These are phyloP conservation scores for Chloroceryle aenea DNA, from an alignment of 2,113 vertebrate species.

Conservation along the genomic window DNA sequence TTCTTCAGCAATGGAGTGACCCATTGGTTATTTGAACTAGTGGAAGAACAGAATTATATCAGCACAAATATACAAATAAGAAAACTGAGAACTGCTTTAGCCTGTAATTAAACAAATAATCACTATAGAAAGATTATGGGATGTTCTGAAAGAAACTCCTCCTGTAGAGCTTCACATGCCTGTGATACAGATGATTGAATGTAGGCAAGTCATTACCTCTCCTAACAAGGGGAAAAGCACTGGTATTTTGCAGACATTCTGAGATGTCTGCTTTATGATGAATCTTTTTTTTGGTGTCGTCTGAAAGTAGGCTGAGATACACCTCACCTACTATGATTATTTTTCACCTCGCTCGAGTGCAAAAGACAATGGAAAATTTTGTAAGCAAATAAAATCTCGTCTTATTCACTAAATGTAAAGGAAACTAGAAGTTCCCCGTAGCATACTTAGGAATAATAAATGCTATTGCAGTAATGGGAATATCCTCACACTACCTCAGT, in stretches of 20 bases:
- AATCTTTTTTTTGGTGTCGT: background rate
- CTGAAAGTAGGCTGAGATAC: background rate
- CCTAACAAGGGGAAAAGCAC: background rate
- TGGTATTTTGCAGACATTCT: background rate
- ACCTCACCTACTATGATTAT: background rate
- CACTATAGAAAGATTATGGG: background rate
- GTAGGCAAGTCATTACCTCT: background rate
- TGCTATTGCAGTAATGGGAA: background rate
- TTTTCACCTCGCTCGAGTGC: background rate
- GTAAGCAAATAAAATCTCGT: background rate
- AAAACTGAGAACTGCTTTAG: background rate
- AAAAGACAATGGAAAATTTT: background rate
- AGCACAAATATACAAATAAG: background rate
- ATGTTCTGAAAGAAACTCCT: background rate
- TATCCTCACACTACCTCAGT: background rate
- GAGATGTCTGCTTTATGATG: background rate
- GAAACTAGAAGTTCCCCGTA: background rate
- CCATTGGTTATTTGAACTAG: background rate
- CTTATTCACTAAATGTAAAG: background rate
- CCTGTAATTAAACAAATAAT: background rate
- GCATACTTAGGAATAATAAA: background rate
- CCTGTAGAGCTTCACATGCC: background rate
- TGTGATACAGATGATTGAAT: background rate
- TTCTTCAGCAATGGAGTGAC: background rate
- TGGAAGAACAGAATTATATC: background rate